Evolutionary conservation across 2,888 invertebrate genomes (phyloP), one percentile per base, ranked within the genome.

Genomic region (Drosophila cognata): DNA sequence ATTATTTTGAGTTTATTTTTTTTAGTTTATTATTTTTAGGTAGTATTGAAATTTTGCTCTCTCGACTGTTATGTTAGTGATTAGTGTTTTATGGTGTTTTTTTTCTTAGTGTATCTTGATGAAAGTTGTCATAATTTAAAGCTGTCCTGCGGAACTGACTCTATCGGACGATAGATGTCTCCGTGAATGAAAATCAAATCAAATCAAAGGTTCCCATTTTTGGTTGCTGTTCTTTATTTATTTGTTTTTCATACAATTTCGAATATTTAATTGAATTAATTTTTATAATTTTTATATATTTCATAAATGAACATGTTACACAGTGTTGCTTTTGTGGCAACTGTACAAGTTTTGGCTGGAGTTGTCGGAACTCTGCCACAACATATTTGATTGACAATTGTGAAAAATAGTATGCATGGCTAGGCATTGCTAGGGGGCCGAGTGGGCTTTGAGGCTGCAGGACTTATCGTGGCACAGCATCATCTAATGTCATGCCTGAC

Each of bases 401-500:
- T 77, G 79, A 76, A 69, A 61, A 73, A 59, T 56, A 16, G 53
- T 67, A 68, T 65, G 63, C 51, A 28, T 41, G 28, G 18, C 10
- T 41, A 16, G 46, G 16, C 46, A 46, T 16, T 28, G 43, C 50
- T 46, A 36, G 46, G 68, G 77, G 66, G 28, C 43, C 43, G 59
- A 11, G 18, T 46, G 18, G 46, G 38, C 53, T 71, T 70, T 70
- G 36, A 41, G 51, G 29, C 21, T 11, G 55, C 59, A 68, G 81
- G 78, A 80, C 77, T 80, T 78, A 79, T 79, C 77, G 36, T 29
- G 70, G 63, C 73, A 41, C 56, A 72, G 82, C 84, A 82, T 67
- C 87, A 71, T 86, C 89, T 85, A 85, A 89, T 85, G 89, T 87
- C 85, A 89, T 81, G 89, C 72, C 88, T 82, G 80, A 78, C 89